These are phyloP conservation scores for Sarcophilus harrisii DNA, from an alignment of 2,797 vertebrate species.

Conservation along the genomic window DNA sequence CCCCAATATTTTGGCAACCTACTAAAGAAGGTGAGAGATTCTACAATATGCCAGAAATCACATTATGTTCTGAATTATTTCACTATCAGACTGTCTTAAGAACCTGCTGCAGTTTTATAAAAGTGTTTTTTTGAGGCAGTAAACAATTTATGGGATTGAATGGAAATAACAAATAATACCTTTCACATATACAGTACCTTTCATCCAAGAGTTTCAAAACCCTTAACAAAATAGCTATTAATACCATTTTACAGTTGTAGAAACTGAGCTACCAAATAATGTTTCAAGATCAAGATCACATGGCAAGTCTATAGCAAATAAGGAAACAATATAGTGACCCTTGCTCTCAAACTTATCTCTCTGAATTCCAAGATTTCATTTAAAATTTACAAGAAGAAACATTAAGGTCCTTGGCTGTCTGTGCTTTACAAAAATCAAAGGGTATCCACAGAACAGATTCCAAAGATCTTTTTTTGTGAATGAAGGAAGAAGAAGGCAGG, in stretches of 20 bases:
- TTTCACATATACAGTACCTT: fast-evolving
- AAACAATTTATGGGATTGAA: fast-evolving
- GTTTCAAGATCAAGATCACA: not conserved
- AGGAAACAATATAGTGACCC: not conserved
- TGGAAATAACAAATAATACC: fast-evolving
- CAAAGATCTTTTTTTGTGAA: not conserved
- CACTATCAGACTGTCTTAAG: not conserved
- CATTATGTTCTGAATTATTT: not conserved
- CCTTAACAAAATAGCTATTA: not conserved
- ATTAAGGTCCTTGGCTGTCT: not conserved
- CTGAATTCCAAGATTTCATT: not conserved
- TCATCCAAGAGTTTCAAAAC: not conserved
- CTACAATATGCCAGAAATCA: not conserved
- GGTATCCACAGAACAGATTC: not conserved
- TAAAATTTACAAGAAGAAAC: not conserved
- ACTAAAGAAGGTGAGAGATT: not conserved
- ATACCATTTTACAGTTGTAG: not conserved
- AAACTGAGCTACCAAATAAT: not conserved
- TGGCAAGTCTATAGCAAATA: not conserved
- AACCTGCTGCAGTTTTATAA: not conserved
- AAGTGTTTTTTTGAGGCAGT: not conserved
- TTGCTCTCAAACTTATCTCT: not conserved
- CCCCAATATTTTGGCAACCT: not conserved
- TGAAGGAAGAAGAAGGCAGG: not conserved
- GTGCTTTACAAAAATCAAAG: not conserved